Base-by-base conservation (phyloP, 2,888 invertebrate genomes). In the Nephrotoma appendiculata region DNA sequence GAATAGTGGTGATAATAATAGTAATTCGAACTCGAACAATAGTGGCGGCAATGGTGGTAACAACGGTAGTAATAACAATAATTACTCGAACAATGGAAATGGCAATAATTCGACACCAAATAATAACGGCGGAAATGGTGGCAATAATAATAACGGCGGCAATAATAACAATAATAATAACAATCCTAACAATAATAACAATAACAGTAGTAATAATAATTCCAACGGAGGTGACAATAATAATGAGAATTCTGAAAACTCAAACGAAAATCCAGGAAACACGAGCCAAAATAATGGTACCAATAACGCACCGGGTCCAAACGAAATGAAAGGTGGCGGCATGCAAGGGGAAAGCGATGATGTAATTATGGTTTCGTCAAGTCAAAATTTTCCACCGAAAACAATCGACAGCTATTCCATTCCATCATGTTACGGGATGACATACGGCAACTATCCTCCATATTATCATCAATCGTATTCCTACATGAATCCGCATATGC, bases 311-410 rank as follows among this genome's bases (percentile, higher is more conserved):
- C 31, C 71, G 4, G 71, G 71, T 0, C 31, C 71, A 71, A 71
- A 71, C 71, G 71, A 71, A 1, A 71, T 71, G 31, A 71, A 71
- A 71, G 31, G 31, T 71, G 71, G 31, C 9, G 12, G 31, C 71
- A 71, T 71, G 71, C 71, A 71, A 31, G 31, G 19, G 1, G 71
- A 57, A 48, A 87, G 52, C 42, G 87, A 87, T 86, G 87, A 87
- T 52, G 87, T 87, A 2, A 86, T 87, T 52, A 87, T 87, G 87
- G 84, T 57, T 42, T 57, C 86, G 3, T 42, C 86, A 42, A 57
- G 41, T 9, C 41, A 86, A 52, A 83, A 86, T 86, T 57, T 84
- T 52, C 83, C 83, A 42, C 43, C 43, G 9, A 86, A 86, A 83
- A 31, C 44, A 44, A 41, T 15, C 41, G 45, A 86, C 6, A 57